Evolutionary conservation across 2,888 invertebrate genomes (phyloP).

Genomic region (Conchocele bisecta): DNA sequence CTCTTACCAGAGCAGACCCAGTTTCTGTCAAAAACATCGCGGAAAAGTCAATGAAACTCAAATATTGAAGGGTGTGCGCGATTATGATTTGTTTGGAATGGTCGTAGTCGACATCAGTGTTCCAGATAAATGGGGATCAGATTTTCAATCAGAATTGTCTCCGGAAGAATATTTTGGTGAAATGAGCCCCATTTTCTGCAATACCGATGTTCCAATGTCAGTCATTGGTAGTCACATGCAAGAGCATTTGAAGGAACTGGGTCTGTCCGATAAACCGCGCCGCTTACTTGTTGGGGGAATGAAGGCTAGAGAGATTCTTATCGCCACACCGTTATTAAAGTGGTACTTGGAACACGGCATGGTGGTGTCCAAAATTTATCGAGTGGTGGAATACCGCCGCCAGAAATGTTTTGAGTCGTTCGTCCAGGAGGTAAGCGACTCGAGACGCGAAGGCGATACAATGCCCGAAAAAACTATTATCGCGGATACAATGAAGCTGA

Average conservation of each 20-base stretch:
- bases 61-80: constrained; percentile 5
- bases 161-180: constrained; percentile 30
- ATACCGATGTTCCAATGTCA: constrained; percentile 7
- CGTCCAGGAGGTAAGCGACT: not conserved
- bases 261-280: constrained; percentile 19
- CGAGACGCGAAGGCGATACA: not conserved
- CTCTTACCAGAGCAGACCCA: not conserved
- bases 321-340: too few relatives aligned
- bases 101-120: constrained; percentile 22
- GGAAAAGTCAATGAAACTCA: not conserved
- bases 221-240: constrained; percentile 13
- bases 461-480: not conserved
- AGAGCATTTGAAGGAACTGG: constrained; percentile 5
- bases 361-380: constrained; percentile 36
- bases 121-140: constrained; percentile 8
- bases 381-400: not conserved
- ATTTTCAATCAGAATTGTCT: not conserved
- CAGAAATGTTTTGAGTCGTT: not conserved
- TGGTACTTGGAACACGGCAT: constrained; percentile 52
- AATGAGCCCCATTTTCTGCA: constrained; percentile 26
- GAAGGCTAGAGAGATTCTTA: constrained; percentile 40
- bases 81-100: constrained; percentile 13
- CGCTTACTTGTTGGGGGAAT: constrained; percentile 32
- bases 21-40: not conserved
- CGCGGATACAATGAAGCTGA: not conserved